Base-by-base conservation (phyloP, 1,140 invertebrate species). In the Trachymyrmex cornetzi region DNA sequence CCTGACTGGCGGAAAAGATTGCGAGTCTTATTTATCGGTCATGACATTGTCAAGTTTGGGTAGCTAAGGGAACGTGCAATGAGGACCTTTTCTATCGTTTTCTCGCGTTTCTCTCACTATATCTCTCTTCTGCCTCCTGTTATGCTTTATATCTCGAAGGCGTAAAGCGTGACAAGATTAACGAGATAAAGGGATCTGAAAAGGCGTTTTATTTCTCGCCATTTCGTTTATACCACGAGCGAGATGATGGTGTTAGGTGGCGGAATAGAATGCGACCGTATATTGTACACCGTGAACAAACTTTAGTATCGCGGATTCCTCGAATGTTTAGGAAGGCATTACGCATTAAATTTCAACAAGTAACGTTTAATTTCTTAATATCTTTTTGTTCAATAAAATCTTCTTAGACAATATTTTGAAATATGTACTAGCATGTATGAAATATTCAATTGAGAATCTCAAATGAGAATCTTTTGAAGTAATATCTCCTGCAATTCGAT, bases 101-200 rank as follows among this genome's bases (percentile, higher is more conserved):
- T 74, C 69, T 75, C 44, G 22, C n/a, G 22, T 48, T 30, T 30
- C 7, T 34, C 30, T 22, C 30, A n/a, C 11, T 12, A 19, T 19
- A 5, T 53, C 44, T 22, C 48, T 55, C 22, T 50, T 16, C 16
- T 11, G 9, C 34, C 34, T 71, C 7, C 69, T 30, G 80, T 74
- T 84, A 48, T 61, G 55, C 38, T 84, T 61, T 48, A 24, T 84
- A 75, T 84, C 69, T 61, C 57, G 69, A 74, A 74, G 38, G 69
- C 80, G 69, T 75, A 84, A 84, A 84, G 55, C 80, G 55, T 72
- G 80, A 84, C 80, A 84, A 84, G 80, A 84, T 84, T 84, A 84
- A 84, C 69, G 80, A 61, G 80, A 84, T 84, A 84, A 84, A 84
- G 69, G 80, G 69, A 84, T 84, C 69, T 74, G 67, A 74, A 74